Conservation (phyloP, 2,113 vertebrate species). For the Bothrops jararaca region DNA sequence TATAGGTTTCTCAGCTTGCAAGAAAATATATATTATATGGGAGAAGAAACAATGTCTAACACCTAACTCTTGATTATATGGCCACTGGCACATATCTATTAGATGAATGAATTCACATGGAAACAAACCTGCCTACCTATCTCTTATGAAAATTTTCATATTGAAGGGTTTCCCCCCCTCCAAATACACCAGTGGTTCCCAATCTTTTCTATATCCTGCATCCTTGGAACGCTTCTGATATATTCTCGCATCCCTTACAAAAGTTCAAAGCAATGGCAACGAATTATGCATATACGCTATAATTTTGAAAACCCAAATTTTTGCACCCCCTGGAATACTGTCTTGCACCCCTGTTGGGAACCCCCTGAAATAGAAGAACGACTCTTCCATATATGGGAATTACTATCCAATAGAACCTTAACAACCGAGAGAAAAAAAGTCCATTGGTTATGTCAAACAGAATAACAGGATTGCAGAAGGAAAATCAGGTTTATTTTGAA, state of each 20-base stretch:
- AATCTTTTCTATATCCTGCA: no score
- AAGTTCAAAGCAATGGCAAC: no score
- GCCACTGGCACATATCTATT: background rate
- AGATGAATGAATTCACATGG: background rate
- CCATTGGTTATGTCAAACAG: background rate
- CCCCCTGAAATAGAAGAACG: background rate
- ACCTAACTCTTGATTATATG: background rate
- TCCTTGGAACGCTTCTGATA: no score
- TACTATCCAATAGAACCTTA: background rate
- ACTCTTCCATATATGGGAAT: background rate
- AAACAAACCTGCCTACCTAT: background rate
- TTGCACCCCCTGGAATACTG: no score
- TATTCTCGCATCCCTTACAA: no score
- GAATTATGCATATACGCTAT: no score
- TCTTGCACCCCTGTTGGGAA: no score
- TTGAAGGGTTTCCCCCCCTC: background rate
- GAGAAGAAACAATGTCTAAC: background rate
- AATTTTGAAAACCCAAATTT: no score
- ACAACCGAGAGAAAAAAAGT: background rate
- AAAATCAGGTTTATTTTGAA: slow-evolving; percentile 31
- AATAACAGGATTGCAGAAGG: slow-evolving; percentile 1
- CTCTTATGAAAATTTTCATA: background rate
- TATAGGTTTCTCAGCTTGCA: background rate
- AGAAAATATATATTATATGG: background rate
- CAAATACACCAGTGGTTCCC: no score